Evolutionary conservation across 1,140 invertebrate species (phyloP).

Genomic region (Lasaia peninsularis): DNA sequence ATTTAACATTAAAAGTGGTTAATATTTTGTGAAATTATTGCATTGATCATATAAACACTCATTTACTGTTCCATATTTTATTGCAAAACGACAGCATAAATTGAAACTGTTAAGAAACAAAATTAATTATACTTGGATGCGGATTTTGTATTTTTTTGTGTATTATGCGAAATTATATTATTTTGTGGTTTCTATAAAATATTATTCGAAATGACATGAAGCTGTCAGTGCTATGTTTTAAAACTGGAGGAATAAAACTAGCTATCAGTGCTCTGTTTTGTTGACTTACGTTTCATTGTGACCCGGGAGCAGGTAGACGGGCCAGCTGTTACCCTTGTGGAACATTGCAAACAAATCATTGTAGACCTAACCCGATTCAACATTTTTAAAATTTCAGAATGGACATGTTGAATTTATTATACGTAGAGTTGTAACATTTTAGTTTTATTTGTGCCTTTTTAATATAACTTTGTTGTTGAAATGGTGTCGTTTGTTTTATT

Average conservation of each 20-base stretch:
- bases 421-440: too few species aligned
- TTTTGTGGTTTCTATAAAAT: too few species aligned
- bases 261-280: constrained; percentile 38
- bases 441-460: background rate
- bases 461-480: background rate
- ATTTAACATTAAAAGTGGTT: too few species aligned
- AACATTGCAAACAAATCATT: constrained; percentile 54
- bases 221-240: background rate
- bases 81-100: too few species aligned
- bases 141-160: too few species aligned
- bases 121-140: too few species aligned
- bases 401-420: background rate
- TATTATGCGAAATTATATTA: too few species aligned
- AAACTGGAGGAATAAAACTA: constrained; percentile 57
- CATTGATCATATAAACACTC: too few species aligned
- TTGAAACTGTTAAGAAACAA: too few species aligned
- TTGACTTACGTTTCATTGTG: constrained; percentile 60
- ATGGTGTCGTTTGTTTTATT: background rate
- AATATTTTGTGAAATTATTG: too few species aligned
- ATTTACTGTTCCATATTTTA: too few species aligned
- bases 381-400: constrained; percentile 40
- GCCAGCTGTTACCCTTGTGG: constrained; percentile 59
- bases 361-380: constrained; percentile 40
- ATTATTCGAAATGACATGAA: background rate
- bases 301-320: constrained; percentile 53